These are phyloP conservation scores for Platalea minor DNA, from an alignment of 2,797 vertebrate genomes.

Conservation along the genomic window DNA sequence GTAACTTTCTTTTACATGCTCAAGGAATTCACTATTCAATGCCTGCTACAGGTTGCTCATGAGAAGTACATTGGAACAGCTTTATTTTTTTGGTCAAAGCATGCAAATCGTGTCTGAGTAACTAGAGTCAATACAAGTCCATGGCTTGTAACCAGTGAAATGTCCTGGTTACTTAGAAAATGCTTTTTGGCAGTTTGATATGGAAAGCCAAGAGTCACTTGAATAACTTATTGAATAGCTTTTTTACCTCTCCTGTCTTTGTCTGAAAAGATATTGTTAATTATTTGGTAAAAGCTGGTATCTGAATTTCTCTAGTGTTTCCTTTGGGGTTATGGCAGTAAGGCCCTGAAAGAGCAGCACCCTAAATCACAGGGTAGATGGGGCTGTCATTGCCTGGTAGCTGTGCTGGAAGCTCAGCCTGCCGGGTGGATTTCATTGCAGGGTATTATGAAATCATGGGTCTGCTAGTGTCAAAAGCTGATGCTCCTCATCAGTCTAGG, in stretches of 20 bases:
- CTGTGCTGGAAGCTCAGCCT: not conserved
- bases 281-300: not conserved
- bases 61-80: not conserved
- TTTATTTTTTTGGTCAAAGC: not conserved
- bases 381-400: not conserved
- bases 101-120: not conserved
- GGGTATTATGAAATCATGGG: accelerated
- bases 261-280: not conserved
- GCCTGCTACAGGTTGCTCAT: not conserved
- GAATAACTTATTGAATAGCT: not conserved
- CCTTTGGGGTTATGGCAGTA: not conserved
- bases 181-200: not conserved
- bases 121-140: not conserved
- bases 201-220: not conserved
- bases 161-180: not conserved
- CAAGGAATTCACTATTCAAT: not conserved
- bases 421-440: accelerated
- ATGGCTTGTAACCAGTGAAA: not conserved
- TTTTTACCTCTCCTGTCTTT: not conserved
- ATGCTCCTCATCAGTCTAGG: not conserved
- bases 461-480: not conserved
- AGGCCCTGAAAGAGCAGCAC: not conserved
- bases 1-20: not conserved
- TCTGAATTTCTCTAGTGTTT: not conserved
- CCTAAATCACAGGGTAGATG: too few relatives aligned